These are phyloP conservation scores for Teleogryllus oceanicus DNA, from an alignment of 2,888 invertebrate genomes.

Conservation along the genomic window DNA sequence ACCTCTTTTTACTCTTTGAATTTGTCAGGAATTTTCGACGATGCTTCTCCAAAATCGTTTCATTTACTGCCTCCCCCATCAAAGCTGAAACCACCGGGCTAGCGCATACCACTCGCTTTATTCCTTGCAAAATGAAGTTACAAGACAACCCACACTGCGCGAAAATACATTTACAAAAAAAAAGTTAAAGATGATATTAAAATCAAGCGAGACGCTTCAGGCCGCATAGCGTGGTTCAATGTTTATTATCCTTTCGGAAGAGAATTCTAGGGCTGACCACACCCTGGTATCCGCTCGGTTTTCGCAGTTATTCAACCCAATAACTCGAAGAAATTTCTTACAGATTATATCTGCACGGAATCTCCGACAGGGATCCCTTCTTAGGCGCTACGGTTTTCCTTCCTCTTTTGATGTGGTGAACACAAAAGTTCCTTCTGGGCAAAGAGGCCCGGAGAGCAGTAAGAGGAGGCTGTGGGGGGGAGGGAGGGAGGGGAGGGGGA, in stretches of 20 bases:
- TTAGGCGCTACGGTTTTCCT: background rate
- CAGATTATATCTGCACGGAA: slow-evolving; percentile 3
- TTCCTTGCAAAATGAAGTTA: background rate
- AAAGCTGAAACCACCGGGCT: background rate
- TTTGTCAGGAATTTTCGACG: background rate
- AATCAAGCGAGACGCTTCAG: background rate
- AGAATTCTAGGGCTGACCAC: background rate
- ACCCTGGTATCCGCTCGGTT: background rate
- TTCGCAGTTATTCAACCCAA: background rate
- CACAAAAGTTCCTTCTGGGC: background rate
- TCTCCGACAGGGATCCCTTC: background rate
- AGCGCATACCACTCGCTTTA: background rate
- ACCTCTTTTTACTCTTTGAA: slow-evolving; percentile 9
- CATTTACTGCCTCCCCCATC: background rate
- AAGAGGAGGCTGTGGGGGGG: background rate
- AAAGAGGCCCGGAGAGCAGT: background rate
- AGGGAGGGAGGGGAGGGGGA: background rate
- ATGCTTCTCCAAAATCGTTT: background rate
- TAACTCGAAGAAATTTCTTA: slow-evolving; percentile 6
- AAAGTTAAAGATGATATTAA: background rate
- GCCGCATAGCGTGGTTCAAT: too few species aligned
- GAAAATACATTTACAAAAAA: background rate
- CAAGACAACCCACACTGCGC: background rate
- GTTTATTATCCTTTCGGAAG: background rate
- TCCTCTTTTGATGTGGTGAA: background rate